Percentiles rank a stretch among this genome's conserved stretches.
phyloP scores from a whole-genome alignment of 2,113 vertebrate species.

The Nerophis lumbriciformis region DNA sequence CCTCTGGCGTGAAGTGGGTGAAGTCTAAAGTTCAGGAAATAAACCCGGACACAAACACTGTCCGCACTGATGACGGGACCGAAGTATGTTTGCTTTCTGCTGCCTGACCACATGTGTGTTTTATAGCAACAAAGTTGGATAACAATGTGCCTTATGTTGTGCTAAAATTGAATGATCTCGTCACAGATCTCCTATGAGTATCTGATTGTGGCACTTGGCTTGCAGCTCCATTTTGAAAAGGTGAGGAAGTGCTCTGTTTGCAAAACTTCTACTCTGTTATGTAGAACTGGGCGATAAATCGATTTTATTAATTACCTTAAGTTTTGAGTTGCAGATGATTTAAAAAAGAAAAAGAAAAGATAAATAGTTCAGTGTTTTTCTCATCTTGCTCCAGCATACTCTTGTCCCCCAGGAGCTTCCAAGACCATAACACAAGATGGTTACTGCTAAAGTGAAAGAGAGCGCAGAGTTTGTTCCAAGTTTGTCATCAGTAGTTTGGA shows the following conservation, averaged over 20 bases:
- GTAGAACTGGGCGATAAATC: no score
- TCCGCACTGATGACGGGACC: conserved; percentile 75
- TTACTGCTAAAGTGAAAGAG: no score
- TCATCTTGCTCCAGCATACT: no score
- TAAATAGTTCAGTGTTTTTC: no score
- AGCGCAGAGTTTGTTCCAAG: no score
- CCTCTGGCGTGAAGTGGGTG: conserved; percentile 87
- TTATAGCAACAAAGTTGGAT: neutral
- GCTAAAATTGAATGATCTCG: conserved; percentile 1
- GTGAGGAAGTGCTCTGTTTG: conserved; percentile 58
- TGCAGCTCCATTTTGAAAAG: conserved; percentile 90
- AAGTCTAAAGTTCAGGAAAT: conserved; percentile 80
- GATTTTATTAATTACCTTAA: no score
- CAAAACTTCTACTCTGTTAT: neutral
- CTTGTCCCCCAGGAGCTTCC: no score
- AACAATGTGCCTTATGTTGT: neutral
- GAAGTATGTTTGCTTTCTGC: conserved; percentile 67
- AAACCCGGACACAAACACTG: conserved; percentile 80
- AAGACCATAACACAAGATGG: no score
- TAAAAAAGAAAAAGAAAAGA: no score
- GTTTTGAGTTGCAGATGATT: no score
- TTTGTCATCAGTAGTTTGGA: no score
- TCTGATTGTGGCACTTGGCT: conserved; percentile 90
- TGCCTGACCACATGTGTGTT: neutral
- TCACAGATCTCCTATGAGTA: conserved; percentile 90